Base-by-base conservation (phyloP, 2,797 vertebrate species). In the Pangasius krempfi region DNA sequence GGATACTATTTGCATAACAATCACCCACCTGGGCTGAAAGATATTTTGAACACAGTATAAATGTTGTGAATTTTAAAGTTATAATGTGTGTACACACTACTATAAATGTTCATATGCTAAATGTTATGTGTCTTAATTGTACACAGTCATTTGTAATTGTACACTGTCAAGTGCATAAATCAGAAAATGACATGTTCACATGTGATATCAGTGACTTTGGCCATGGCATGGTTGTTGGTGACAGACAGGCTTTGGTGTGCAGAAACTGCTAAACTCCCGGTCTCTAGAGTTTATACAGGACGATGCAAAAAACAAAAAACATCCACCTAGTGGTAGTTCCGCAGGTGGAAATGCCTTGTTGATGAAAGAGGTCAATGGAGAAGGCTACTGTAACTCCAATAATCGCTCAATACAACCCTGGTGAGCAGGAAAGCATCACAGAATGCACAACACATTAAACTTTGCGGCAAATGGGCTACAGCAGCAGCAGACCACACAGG, bases 1-100 rank as follows among this genome's bases (percentile, higher is more conserved):
- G 91, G 75, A 90, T 58, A 22, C 18, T 90, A 92, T 96, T 95
- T 96, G 94, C 95, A 93, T 93, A 93, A 92, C 92, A 88, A 93
- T 93, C 92, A 91, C 90, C 89, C 88, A 92, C 89, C 90, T 89
- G 91, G 89, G 88, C 90, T 91, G 82, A 92, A 90, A 91, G 40
- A 50, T 76, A 44, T 25, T 70, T 47, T 58, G 52, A 72, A 89
- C 76, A 80, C 88, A 60, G 27, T 10, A 18, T 62, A 58, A 58
- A 47, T 50, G 27, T 20, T n/a, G 62, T 84, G 82, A 84, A 84
- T 6, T 33, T 50, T 12, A 33, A 68, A 68, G 44, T 68, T 52
- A 30, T 68, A 68, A 66, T 33, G n/a, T 18, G 82, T 33, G 82
- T 30, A 84, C 5, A 84, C 62, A 25, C 10, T 4, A 25, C 16